A percentile compares a stretch with the other conserved stretches of the same genome.
phyloP scores from a whole-genome alignment of 2,113 vertebrate genomes.

The Athene cunicularia region DNA sequence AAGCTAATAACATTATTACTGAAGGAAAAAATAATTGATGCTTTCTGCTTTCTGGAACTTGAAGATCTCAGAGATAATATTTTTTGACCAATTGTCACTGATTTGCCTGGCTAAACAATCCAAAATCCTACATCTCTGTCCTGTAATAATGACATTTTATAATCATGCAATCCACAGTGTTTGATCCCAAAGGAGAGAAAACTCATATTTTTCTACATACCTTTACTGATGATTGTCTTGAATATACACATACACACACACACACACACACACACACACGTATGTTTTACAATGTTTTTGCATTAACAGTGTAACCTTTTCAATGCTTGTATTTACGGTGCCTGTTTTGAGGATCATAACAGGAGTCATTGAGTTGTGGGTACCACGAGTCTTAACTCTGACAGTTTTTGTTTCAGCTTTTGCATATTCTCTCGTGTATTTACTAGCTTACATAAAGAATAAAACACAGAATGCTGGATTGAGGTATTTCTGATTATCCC shows the following conservation, averaged over 20 bases:
- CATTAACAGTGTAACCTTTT: background rate
- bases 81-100: background rate
- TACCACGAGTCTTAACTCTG: background rate
- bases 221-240: background rate
- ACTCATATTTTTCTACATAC: background rate
- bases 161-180: background rate
- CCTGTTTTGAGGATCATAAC: background rate
- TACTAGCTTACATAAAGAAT: background rate
- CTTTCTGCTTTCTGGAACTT: background rate
- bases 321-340: background rate
- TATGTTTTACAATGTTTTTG: background rate
- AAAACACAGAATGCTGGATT: background rate
- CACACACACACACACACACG: no score
- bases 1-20: background rate
- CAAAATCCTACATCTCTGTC: background rate
- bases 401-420: background rate
- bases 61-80: background rate
- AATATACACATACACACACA: background rate
- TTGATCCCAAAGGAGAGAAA: background rate
- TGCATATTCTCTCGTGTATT: background rate
- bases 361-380: background rate
- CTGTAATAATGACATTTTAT: background rate
- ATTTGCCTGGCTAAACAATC: background rate
- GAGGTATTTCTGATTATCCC: background rate
- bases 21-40: background rate